A percentile compares a stretch with the other conserved stretches of the same genome.
Evolutionary conservation across 2,888 invertebrate genomes (phyloP).

Genomic region (Tuta absoluta): DNA sequence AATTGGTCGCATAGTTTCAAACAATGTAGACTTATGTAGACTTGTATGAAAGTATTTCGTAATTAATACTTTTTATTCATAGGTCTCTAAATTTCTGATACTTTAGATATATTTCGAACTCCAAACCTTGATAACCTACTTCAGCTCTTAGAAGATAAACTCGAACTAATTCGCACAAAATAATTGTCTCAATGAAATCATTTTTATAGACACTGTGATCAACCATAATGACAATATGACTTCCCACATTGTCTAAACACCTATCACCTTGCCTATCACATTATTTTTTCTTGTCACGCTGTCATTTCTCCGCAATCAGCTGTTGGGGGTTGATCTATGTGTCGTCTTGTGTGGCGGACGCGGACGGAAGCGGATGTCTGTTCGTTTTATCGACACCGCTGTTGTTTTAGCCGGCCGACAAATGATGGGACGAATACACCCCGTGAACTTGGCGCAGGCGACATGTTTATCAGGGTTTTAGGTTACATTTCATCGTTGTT

Average conservation of each 20-base stretch:
- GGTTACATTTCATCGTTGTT: constrained; percentile 1
- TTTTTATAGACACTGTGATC: no score
- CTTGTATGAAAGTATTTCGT: no score
- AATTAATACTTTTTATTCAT: no score
- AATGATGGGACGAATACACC: constrained; percentile 44
- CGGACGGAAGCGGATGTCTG: constrained; percentile 67
- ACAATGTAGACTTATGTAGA: no score
- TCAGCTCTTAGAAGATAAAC: no score
- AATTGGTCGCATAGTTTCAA: no score
- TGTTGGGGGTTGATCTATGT: constrained; percentile 40
- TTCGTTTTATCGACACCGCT: constrained; percentile 51
- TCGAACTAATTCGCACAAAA: no score
- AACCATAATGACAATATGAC: no score
- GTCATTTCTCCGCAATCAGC: constrained; percentile 5
- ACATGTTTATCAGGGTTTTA: neutral
- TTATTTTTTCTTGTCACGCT: neutral
- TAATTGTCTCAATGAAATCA: no score
- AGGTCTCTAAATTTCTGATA: no score
- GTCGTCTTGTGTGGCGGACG: constrained; percentile 65
- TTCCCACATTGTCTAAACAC: neutral
- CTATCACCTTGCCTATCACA: neutral
- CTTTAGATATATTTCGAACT: no score
- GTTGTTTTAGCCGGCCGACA: constrained; percentile 54
- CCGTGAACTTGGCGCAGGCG: neutral
- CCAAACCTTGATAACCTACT: no score